Base-by-base conservation (phyloP, 2,888 invertebrate species). In the Calliopum simillimum region DNA sequence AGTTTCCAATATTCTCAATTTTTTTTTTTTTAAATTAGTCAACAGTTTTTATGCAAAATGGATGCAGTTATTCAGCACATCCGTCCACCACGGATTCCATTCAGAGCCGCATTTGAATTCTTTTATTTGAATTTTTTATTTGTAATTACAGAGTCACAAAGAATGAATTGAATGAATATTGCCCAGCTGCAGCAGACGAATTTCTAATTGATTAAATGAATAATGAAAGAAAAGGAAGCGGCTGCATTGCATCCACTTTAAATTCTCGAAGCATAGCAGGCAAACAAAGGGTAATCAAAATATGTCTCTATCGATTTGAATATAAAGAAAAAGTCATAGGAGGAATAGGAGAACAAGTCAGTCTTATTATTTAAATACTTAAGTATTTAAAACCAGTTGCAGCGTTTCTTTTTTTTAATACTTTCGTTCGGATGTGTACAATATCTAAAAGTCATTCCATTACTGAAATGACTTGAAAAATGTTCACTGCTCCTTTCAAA, bases 391-490 rank as follows among this genome's bases (percentile, higher is more conserved):
- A 41, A 64, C 51, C n/a, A n/a, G n/a, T 64, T 64, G 11, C 12
- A 53, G 53, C 12, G 49, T 19, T 19, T 33, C 5, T 6, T 33
- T 6, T 33, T 33, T 33, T 33, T 33, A 33, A 33, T 33, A 33
- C 5, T 6, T 43, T 19, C 33, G 21, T 33, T 33, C 19, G 43
- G 33, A 12, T 19, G 3, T 33, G 16, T 19, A 51, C 41, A 78
- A 78, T 79, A 79, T 78, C 79, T 76, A 79, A 77, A 80, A 80
- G 79, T 79, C 79, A 79, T 79, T 77, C 77, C 77, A 80, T 79
- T 79, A 77, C 74, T 67, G 74, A 76, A 77, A 77, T 79, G 76
- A 78, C 78, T 79, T 73, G 74, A 76, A 79, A 25, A 76, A 74
- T 74, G 72, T 72, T 73, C 64, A 71, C 70, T 59, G 25, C n/a